Conservation (phyloP, 2,888 invertebrate genomes). For the Emmelina monodactyla region DNA sequence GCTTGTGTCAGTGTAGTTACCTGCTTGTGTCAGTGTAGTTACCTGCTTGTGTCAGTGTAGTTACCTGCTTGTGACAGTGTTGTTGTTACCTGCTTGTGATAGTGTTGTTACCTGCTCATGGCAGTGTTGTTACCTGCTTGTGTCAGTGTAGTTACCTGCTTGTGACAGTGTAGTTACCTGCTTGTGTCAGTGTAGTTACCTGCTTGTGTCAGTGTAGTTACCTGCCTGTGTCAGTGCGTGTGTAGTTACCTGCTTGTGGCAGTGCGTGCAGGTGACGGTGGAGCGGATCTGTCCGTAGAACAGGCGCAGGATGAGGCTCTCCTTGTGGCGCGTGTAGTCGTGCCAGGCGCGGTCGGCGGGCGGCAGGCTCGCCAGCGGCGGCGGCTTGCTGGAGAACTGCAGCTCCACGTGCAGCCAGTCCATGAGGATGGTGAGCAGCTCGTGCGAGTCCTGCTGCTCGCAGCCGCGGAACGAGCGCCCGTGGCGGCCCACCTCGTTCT, state of each 20-base stretch:
- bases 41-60: too few relatives aligned
- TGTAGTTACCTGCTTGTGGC: constrained; percentile 73
- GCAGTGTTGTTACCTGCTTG: too few relatives aligned
- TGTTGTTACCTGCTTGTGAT: too few relatives aligned
- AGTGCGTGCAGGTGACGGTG: constrained; percentile 78
- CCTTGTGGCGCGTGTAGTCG: constrained; percentile 73
- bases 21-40: too few relatives aligned
- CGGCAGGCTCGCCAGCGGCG: constrained; percentile 43
- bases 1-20: too few relatives aligned
- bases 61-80: too few relatives aligned
- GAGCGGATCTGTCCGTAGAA: constrained; percentile 90
- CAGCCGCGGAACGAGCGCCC: constrained; percentile 76
- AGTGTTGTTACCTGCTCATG: too few relatives aligned
- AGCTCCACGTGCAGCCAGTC: constrained; percentile 90
- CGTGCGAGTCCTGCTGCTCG: constrained; percentile 92
- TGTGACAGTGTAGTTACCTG: too few relatives aligned
- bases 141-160: too few relatives aligned
- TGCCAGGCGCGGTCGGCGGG: constrained; percentile 72
- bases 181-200: too few relatives aligned
- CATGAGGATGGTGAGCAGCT: constrained; percentile 86
- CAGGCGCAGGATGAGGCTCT: constrained; percentile 76
- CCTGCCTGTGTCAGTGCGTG: too few relatives aligned
- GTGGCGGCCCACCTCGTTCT: constrained; percentile 79
- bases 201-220: too few relatives aligned
- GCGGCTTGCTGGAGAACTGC: constrained; percentile 42